phyloP scores from a whole-genome alignment of 2,888 invertebrate species.

The Idaea aversata region DNA sequence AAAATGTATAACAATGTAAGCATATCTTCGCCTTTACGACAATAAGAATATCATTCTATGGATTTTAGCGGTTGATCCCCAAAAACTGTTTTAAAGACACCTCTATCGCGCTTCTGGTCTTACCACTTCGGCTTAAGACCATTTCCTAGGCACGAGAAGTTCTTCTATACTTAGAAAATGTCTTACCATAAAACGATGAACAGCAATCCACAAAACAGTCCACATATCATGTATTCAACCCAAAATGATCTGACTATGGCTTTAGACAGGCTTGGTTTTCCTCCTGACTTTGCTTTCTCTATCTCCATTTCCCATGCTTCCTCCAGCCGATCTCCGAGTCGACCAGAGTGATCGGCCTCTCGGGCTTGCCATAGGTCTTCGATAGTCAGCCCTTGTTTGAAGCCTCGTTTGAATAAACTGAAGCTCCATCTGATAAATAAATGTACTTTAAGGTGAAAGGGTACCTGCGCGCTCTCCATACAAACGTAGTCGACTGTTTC shows the following conservation, averaged over 20 bases:
- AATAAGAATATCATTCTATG: too few species aligned
- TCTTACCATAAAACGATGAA: conserved; percentile 81
- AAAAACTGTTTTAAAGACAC: too few species aligned
- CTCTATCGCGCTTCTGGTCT: too few species aligned
- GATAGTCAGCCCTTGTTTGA: conserved; percentile 80
- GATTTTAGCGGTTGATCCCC: too few species aligned
- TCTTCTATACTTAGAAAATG: too few species aligned
- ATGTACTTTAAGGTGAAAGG: too few species aligned
- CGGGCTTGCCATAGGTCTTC: conserved; percentile 84
- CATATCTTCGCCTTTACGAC: too few species aligned
- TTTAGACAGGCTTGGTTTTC: conserved; percentile 80
- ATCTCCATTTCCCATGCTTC: conserved; percentile 83
- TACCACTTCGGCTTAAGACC: too few species aligned
- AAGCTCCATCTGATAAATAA: conserved; percentile 82
- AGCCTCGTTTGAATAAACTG: conserved; percentile 83
- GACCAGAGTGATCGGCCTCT: conserved; percentile 81
- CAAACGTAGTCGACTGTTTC: too few species aligned
- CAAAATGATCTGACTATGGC: conserved; percentile 83
- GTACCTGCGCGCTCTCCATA: too few species aligned
- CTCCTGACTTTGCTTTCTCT: conserved; percentile 65
- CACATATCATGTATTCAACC: conserved; percentile 80
- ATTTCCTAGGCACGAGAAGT: too few species aligned
- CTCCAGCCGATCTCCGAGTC: conserved; percentile 84
- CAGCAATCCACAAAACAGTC: conserved; percentile 78
- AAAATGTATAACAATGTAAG: too few species aligned